Percentiles rank a stretch among this genome's conserved stretches.
phyloP scores from a whole-genome alignment of 2,113 vertebrate genomes.

The Platycercus adscitus region DNA sequence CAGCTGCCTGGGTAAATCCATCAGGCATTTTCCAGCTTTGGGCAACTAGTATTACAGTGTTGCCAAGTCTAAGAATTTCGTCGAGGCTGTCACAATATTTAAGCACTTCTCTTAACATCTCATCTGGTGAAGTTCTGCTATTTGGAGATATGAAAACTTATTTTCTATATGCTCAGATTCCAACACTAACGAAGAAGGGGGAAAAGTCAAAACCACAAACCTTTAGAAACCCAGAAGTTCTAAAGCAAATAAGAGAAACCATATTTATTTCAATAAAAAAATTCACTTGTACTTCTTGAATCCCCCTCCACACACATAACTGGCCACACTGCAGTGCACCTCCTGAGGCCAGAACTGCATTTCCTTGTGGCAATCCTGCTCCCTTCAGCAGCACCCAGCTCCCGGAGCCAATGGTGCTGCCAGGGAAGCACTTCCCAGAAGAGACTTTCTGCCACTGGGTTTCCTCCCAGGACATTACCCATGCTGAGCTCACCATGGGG shows the following conservation, averaged over 20 bases:
- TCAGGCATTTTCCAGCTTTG: not conserved
- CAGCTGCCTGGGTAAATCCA: not conserved
- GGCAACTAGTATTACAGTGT: not conserved
- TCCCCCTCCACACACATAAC: not conserved
- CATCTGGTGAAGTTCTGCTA: not conserved
- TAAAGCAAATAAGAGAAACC: not conserved
- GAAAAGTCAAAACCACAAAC: not conserved
- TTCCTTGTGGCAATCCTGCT: not conserved
- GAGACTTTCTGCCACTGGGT: not conserved
- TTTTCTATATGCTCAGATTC: not conserved
- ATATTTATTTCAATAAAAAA: not conserved
- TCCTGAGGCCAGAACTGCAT: accelerated
- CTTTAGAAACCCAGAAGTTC: not conserved
- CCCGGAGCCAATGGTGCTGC: not conserved
- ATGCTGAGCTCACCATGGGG: not conserved
- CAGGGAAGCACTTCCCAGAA: not conserved
- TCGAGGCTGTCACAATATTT: not conserved
- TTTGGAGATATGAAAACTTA: not conserved
- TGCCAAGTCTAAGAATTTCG: not conserved
- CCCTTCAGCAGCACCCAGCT: accelerated
- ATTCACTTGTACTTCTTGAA: not conserved
- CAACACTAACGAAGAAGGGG: accelerated
- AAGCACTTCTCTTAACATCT: not conserved
- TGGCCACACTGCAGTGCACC: not conserved
- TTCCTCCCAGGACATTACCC: not conserved